Evolutionary conservation across 2,797 vertebrate species (phyloP).

Genomic region (Molossus molossus): DNA sequence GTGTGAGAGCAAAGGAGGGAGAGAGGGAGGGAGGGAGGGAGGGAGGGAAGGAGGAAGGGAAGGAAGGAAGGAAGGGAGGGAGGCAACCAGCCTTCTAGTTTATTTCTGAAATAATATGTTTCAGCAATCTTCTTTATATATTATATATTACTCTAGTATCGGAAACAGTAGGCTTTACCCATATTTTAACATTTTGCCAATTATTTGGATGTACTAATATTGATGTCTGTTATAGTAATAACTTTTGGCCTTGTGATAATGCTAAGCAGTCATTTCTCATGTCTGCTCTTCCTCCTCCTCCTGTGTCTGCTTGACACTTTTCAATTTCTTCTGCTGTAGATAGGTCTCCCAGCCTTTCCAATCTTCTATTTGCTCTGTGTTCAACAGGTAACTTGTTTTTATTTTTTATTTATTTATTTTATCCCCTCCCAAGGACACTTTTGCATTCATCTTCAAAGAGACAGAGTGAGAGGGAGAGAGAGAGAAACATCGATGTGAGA

Average conservation of each 20-base stretch:
- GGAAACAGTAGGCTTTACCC: neutral
- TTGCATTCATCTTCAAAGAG: too few species aligned
- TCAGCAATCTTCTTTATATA: neutral
- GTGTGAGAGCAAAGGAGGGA: neutral
- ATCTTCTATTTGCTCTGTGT: neutral
- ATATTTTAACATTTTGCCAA: neutral
- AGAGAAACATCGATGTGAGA: too few species aligned
- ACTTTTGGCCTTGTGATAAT: neutral
- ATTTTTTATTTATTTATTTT: too few species aligned
- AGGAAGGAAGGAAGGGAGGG: neutral
- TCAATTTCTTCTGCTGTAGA: neutral
- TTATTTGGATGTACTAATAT: neutral
- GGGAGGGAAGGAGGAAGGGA: neutral
- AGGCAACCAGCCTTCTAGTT: neutral
- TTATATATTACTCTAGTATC: neutral
- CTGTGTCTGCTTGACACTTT: neutral
- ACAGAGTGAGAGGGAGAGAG: too few species aligned
- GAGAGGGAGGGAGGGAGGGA: neutral
- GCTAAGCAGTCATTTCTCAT: neutral
- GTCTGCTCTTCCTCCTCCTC: neutral
- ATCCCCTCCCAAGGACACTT: too few species aligned
- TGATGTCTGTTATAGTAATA: neutral
- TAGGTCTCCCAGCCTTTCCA: neutral
- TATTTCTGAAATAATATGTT: neutral
- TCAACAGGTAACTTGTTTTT: conserved; percentile 10